These are phyloP conservation scores for Caenorhabditis sp. DNA, from an alignment of 2,888 invertebrate genomes.

Conservation along the genomic window DNA sequence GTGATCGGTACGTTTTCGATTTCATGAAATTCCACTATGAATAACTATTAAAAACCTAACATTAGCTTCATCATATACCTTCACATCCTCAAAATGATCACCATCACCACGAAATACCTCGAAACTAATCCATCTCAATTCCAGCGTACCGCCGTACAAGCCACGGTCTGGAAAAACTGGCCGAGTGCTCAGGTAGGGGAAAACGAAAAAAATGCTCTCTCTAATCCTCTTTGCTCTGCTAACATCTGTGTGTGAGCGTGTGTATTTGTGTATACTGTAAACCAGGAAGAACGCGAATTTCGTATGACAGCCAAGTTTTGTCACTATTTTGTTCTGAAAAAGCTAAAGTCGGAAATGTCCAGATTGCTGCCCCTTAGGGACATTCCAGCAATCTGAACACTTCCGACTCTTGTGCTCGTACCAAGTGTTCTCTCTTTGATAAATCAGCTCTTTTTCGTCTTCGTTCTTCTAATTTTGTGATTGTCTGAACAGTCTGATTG, in stretches of 20 bases:
- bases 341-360: no score
- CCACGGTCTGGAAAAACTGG: conserved; percentile 59
- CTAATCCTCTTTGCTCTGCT: conserved; percentile 33
- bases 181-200: conserved; percentile 59
- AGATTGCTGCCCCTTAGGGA: no score
- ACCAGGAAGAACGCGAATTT: no score
- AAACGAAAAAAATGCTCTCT: neutral
- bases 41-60: conserved; percentile 22
- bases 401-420: no score
- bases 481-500: no score
- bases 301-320: neutral
- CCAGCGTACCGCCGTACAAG: conserved; percentile 63
- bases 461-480: no score
- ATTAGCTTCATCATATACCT: conserved; percentile 33
- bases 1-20: conserved; percentile 37
- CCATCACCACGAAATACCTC: neutral
- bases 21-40: no score
- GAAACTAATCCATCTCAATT: conserved; percentile 41
- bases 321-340: no score
- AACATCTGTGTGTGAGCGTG: conserved; percentile 16
- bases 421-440: no score
- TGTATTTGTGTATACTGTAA: neutral
- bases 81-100: neutral
- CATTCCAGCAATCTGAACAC: no score
- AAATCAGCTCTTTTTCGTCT: no score